Conservation (phyloP, 2,888 invertebrate genomes). For the Caenorhabditis macrosperma region DNA sequence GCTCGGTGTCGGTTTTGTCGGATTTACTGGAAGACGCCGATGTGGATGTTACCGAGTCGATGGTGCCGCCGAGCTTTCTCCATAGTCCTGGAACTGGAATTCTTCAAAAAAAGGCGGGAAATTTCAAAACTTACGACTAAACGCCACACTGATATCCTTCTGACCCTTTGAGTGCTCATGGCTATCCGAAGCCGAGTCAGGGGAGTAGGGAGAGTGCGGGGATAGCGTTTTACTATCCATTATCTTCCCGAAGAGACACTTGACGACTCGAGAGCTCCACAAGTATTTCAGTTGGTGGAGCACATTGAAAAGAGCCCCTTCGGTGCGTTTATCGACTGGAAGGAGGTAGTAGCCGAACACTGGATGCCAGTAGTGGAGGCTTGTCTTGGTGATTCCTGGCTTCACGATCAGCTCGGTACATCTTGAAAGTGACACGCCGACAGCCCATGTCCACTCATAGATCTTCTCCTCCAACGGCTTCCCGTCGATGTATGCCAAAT, state of each 20-base stretch:
- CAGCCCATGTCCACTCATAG: slow-evolving; percentile 68
- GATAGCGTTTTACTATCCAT: slow-evolving; percentile 20
- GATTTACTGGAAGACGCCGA: background rate
- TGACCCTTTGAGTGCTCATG: slow-evolving; percentile 10
- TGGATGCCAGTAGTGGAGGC: slow-evolving; percentile 91
- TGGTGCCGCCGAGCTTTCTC: slow-evolving; percentile 61
- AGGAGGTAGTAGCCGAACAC: slow-evolving; percentile 85
- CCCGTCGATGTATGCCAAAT: slow-evolving; percentile 71
- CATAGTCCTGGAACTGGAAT: slow-evolving; percentile 39
- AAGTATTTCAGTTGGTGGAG: slow-evolving; percentile 85
- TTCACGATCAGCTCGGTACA: slow-evolving; percentile 64
- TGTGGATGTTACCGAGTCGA: slow-evolving; percentile 34
- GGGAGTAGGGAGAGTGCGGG: background rate
- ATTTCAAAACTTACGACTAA: slow-evolving; percentile 52
- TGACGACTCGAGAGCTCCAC: slow-evolving; percentile 83
- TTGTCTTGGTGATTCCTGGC: slow-evolving; percentile 38
- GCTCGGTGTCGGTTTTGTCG: slow-evolving; percentile 28
- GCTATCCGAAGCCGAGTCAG: background rate
- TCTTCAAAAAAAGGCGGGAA: background rate
- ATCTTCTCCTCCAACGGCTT: slow-evolving; percentile 54
- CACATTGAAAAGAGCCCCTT: slow-evolving; percentile 86
- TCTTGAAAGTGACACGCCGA: slow-evolving; percentile 60
- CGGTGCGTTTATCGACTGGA: slow-evolving; percentile 83
- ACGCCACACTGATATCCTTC: slow-evolving; percentile 61
- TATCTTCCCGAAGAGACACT: slow-evolving; percentile 35